These are phyloP conservation scores for Pangasius sanitwongsei DNA, from an alignment of 2,797 vertebrate species.

Conservation along the genomic window DNA sequence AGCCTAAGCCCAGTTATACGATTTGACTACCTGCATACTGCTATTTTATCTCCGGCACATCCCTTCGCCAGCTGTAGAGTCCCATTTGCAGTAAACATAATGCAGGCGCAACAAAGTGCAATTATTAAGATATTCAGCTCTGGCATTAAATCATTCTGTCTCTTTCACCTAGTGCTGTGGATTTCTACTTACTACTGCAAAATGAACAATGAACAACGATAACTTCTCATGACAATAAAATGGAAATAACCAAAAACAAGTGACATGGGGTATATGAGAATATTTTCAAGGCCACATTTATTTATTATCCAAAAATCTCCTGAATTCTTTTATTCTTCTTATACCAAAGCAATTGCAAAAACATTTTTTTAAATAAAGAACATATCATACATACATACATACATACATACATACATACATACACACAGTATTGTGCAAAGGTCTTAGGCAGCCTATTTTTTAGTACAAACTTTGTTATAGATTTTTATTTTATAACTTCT, in stretches of 20 bases:
- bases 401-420: neutral
- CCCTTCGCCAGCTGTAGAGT: neutral
- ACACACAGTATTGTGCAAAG: too few relatives aligned
- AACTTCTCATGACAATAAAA: too few relatives aligned
- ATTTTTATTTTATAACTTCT: too few relatives aligned
- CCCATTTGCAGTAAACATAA: neutral
- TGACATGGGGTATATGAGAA: neutral
- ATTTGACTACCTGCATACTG: slow-evolving; percentile 1
- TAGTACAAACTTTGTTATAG: too few relatives aligned
- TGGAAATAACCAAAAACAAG: neutral
- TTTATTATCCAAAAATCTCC: neutral
- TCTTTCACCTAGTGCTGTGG: neutral
- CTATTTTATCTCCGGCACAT: neutral
- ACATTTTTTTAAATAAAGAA: neutral
- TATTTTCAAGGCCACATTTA: neutral
- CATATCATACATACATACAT: neutral
- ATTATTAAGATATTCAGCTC: neutral
- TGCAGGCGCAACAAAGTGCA: slow-evolving; percentile 7
- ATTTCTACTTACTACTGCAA: slow-evolving; percentile 23
- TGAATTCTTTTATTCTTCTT: neutral
- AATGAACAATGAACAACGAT: neutral
- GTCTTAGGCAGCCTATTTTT: too few relatives aligned
- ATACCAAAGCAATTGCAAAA: neutral
- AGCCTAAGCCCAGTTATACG: slow-evolving; percentile 2
- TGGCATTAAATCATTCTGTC: neutral